These are phyloP conservation scores for Drepana falcataria DNA, from an alignment of 2,888 invertebrate genomes.

Conservation along the genomic window DNA sequence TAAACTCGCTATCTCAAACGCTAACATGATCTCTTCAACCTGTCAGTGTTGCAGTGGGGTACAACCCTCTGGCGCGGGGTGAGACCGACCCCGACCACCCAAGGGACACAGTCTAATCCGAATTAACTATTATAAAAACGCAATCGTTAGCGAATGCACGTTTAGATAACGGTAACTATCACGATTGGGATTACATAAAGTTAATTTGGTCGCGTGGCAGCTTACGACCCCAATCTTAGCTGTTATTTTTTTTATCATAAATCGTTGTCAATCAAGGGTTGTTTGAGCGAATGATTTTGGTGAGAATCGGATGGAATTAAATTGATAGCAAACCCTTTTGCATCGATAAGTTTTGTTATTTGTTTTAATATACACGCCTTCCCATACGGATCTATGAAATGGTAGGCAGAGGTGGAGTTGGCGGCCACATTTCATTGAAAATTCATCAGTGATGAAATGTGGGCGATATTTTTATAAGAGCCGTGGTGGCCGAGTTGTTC, in stretches of 20 bases:
- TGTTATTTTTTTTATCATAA: slow-evolving; percentile 25
- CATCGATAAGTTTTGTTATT: neutral
- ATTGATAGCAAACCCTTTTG: slow-evolving; percentile 4
- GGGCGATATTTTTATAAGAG: no score
- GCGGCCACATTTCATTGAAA: no score
- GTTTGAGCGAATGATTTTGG: slow-evolving; percentile 39
- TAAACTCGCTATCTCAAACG: slow-evolving; percentile 38
- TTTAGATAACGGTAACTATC: slow-evolving; percentile 54
- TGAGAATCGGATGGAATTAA: slow-evolving; percentile 8
- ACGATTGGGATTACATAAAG: slow-evolving; percentile 64
- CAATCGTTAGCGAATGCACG: slow-evolving; percentile 55
- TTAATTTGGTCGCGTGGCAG: slow-evolving; percentile 72
- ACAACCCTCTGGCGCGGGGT: slow-evolving; percentile 31
- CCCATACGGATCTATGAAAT: no score
- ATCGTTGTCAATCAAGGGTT: slow-evolving; percentile 50
- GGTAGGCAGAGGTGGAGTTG: no score
- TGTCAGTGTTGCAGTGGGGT: slow-evolving; percentile 42
- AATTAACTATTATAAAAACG: slow-evolving; percentile 70
- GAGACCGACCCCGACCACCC: slow-evolving; percentile 50
- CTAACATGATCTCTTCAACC: slow-evolving; percentile 43
- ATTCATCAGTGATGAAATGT: no score
- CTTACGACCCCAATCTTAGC: slow-evolving; percentile 35
- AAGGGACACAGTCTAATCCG: slow-evolving; percentile 71
- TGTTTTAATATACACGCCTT: no score
- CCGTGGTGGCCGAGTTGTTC: no score